Evolutionary conservation across 2,888 invertebrate species (phyloP), one percentile per base, ranked within the genome.

Genomic region (Deilephila porcellus): DNA sequence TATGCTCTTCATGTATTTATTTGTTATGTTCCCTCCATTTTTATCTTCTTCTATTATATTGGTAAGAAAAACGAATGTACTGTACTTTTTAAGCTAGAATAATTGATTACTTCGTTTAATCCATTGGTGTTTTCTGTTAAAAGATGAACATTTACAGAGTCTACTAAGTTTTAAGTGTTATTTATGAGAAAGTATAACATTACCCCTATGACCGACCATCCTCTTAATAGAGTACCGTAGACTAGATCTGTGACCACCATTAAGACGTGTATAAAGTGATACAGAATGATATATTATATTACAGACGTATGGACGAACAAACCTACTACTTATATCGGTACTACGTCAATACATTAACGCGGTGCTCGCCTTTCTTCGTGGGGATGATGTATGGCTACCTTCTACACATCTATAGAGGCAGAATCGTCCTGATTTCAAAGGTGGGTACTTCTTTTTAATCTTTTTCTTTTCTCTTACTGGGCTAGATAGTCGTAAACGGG

Each of bases 311-410:
- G 0, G 71, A 70, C 0, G 86, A 87, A 0, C 60, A 78, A 17
- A 0, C 0, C 0, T 29, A 78, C 0, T 90, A 83, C 34, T 8
- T 86, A 59, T 60, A 0, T 0, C 67, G 82, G 3, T 91, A 90
- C 76, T 91, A 91, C 71, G 77, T 88, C 3, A 88, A 90, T 75
- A 87, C 89, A 0, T 70, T 92, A 3, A 83, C 88, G 0, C 83
- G 91, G 73, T 85, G 86, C 0, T 82, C 91, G 0, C 92, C 91
- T 0, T 91, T 91, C 79, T 88, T 91, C 63, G 86, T 92, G 0
- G 92, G 92, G 5, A 87, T 91, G 85, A 78, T 91, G 56, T 85
- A 84, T 71, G 92, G 92, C 0, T 92, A 92, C 53, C n/a, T 91
- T 1, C 71, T 91, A 29, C 84, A 88, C 75, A 25, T 88, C 0